A percentile compares a stretch with the other conserved stretches of the same genome.
Conservation (phyloP, 2,888 invertebrate genomes). For the Leptogaster cylindrica region DNA sequence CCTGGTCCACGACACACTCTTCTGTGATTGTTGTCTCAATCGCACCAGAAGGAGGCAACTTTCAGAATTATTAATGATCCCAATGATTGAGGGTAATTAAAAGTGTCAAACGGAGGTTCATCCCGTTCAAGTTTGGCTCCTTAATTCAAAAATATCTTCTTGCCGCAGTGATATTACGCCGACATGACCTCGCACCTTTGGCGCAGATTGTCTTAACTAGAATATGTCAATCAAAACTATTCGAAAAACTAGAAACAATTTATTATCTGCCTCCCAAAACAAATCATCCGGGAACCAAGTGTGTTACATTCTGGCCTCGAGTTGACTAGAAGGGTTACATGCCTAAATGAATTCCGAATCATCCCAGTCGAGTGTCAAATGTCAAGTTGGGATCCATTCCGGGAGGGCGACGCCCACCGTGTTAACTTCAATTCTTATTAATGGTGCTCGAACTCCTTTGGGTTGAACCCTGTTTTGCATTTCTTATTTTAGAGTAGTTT, state of each 20-base stretch:
- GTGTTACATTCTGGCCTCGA: not conserved
- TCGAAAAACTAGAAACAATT: constrained; percentile 35
- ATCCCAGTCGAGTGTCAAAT: constrained; percentile 37
- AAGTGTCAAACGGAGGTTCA: constrained; percentile 28
- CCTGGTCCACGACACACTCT: not conserved
- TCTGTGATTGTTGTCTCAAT: constrained; percentile 33
- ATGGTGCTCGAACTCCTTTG: constrained; percentile 31
- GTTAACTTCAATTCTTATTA: constrained; percentile 38
- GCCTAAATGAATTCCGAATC: constrained; percentile 40
- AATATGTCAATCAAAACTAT: constrained; percentile 44
- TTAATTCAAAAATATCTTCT: constrained; percentile 10
- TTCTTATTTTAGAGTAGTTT: not conserved
- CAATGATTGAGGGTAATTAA: constrained; percentile 46
- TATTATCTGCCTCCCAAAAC: constrained; percentile 36
- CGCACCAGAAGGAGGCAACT: constrained; percentile 10
- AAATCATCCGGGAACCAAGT: constrained; percentile 27
- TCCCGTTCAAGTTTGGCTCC: not conserved
- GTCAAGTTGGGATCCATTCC: constrained; percentile 40
- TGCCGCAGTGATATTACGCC: constrained; percentile 8
- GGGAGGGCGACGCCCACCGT: constrained; percentile 30
- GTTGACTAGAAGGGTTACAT: constrained; percentile 32
- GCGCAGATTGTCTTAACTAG: constrained; percentile 41
- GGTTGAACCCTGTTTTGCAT: not conserved
- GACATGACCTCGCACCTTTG: constrained; percentile 35
- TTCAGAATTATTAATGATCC: constrained; percentile 45